Evolutionary conservation across 2,888 invertebrate species (phyloP).

Genomic region (Noctua fimbriata): DNA sequence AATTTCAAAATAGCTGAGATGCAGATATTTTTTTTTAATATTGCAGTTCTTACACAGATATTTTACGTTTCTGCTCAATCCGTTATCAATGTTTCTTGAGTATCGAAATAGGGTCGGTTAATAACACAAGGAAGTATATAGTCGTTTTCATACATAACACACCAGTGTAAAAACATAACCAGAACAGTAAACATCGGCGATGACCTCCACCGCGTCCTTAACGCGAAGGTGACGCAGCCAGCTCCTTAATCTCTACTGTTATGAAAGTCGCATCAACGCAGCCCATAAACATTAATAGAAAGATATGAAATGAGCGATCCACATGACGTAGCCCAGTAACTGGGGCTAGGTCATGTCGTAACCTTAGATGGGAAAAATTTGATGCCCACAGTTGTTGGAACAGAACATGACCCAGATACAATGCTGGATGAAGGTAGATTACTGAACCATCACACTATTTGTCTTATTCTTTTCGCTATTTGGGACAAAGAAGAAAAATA

Average conservation of each 20-base stretch:
- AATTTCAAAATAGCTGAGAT: not conserved
- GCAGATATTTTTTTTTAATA: not conserved
- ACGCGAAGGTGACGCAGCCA: slow-evolving; percentile 35
- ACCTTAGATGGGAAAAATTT: slow-evolving; percentile 73
- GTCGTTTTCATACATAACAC: not conserved
- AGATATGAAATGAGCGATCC: slow-evolving; percentile 51
- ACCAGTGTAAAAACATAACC: slow-evolving; percentile 5
- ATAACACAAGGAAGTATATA: not conserved
- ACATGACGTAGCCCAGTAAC: slow-evolving; percentile 60
- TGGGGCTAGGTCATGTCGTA: slow-evolving; percentile 83
- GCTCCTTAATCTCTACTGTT: slow-evolving; percentile 35
- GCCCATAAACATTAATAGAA: slow-evolving; percentile 46
- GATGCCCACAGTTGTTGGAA: slow-evolving; percentile 64
- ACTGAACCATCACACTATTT: slow-evolving; percentile 55
- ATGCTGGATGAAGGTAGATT: slow-evolving; percentile 50
- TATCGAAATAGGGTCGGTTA: not conserved
- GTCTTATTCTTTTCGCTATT: slow-evolving; percentile 45
- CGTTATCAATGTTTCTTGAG: not conserved
- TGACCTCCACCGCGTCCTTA: slow-evolving; percentile 45
- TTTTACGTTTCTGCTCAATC: not conserved
- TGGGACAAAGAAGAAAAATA: slow-evolving; percentile 11
- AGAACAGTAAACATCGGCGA: slow-evolving; percentile 28
- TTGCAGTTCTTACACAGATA: not conserved
- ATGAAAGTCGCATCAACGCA: slow-evolving; percentile 43
- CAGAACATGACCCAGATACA: slow-evolving; percentile 71